Conservation (phyloP, 2,797 vertebrate genomes). For the Borostomias antarcticus region DNA sequence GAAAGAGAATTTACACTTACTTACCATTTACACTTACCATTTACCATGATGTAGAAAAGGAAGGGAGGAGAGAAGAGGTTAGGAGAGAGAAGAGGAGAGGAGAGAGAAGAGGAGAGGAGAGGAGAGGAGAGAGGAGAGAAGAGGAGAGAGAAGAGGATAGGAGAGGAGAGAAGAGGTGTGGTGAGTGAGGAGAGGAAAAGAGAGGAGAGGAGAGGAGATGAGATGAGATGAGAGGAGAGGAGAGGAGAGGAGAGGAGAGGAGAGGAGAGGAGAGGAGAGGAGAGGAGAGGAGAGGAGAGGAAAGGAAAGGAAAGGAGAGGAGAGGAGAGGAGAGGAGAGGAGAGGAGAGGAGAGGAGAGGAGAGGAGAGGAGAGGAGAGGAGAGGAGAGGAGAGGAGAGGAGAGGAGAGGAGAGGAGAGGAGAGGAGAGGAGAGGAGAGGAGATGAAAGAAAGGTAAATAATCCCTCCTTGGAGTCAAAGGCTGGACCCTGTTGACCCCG, state of each 20-base stretch:
- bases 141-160: neutral
- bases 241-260: neutral
- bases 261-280: neutral
- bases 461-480: no score
- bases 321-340: no score
- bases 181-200: no score
- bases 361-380: slow-evolving; percentile 36
- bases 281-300: neutral
- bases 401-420: neutral
- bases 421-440: neutral
- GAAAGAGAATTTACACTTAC: no score
- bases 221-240: slow-evolving; percentile 29
- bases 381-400: neutral
- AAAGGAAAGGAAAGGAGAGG: neutral
- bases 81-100: neutral
- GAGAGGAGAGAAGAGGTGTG: neutral
- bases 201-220: slow-evolving; percentile 29
- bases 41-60: no score
- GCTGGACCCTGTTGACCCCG: no score
- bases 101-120: neutral
- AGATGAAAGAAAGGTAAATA: no score
- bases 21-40: no score
- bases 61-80: no score
- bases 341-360: no score
- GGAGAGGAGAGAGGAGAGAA: neutral